Evolutionary conservation across 2,797 vertebrate genomes (phyloP).

Genomic region (Clamator glandarius): DNA sequence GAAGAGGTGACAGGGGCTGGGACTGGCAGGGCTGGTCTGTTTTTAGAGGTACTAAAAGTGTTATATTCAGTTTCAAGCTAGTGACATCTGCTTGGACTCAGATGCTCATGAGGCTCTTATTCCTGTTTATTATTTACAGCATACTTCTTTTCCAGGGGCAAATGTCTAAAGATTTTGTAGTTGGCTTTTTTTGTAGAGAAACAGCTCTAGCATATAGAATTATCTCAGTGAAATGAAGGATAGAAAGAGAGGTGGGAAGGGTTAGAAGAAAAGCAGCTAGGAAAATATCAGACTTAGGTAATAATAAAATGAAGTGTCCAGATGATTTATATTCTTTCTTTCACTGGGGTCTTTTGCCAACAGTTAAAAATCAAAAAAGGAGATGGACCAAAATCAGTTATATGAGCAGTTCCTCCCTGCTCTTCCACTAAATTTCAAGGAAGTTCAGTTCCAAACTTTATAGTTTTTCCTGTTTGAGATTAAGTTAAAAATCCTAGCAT

Average conservation of each 20-base stretch:
- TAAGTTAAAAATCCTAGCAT: not conserved
- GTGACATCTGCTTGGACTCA: constrained; percentile 21
- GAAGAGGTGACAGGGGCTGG: constrained; percentile 2
- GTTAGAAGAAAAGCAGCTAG: constrained; percentile 1
- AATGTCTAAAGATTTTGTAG: constrained; percentile 35
- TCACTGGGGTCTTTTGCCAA: not conserved
- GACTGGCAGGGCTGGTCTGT: not conserved
- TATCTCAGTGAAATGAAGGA: constrained; percentile 30
- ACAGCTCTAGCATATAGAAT: not conserved
- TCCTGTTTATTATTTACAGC: constrained; percentile 9
- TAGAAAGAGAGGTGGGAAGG: not conserved
- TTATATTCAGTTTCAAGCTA: constrained; percentile 9
- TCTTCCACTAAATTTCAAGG: not conserved
- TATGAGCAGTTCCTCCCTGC: not conserved
- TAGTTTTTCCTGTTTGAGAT: not conserved
- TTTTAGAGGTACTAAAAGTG: not conserved
- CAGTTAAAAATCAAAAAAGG: constrained; percentile 12
- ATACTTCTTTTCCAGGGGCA: constrained; percentile 15
- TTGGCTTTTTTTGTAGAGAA: not conserved
- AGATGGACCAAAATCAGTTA: not conserved
- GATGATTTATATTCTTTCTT: constrained; percentile 17
- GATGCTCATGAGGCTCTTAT: constrained; percentile 9
- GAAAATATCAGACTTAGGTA: constrained; percentile 27
- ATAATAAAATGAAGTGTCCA: not conserved
- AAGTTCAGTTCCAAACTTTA: not conserved